Conservation (phyloP, 2,888 invertebrate species). For the Drosophila eohydei region DNA sequence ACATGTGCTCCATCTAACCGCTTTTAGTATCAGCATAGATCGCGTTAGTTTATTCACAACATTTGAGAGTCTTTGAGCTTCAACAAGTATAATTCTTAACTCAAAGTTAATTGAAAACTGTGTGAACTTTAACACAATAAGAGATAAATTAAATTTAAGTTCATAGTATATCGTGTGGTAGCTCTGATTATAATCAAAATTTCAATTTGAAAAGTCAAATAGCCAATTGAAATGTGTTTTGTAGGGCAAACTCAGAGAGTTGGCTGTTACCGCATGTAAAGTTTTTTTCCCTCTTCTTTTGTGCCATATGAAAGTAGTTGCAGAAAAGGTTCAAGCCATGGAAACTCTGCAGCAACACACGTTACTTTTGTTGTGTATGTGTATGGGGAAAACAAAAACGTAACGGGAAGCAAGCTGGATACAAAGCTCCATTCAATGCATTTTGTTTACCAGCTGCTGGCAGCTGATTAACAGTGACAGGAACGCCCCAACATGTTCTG, state of each 20-base stretch:
- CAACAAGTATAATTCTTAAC: neutral
- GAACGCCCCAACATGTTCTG: conserved; percentile 58
- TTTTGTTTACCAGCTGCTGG: conserved; percentile 64
- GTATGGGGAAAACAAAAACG: conserved; percentile 16
- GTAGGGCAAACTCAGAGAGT: neutral
- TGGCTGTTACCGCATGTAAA: neutral
- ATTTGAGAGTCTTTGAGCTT: neutral
- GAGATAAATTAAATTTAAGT: neutral
- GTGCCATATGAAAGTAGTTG: conserved; percentile 3
- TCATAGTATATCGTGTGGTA: neutral
- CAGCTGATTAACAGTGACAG: conserved; percentile 68
- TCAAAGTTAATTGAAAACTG: neutral
- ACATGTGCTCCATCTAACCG: no score
- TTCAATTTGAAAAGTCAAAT: conserved; percentile 4
- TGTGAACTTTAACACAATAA: neutral
- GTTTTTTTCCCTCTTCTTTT: neutral
- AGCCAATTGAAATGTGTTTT: conserved; percentile 18
- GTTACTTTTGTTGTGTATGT: conserved; percentile 23
- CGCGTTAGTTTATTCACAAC: no score
- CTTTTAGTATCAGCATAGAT: no score
- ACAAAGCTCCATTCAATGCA: conserved; percentile 48
- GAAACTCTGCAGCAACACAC: conserved; percentile 8
- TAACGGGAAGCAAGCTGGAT: conserved; percentile 33
- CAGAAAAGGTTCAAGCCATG: conserved; percentile 4
- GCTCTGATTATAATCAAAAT: conserved; percentile 5